A percentile compares a stretch with the other conserved stretches of the same genome.
Conservation (phyloP, 2,888 invertebrate genomes). For the Capitulum mitella region DNA sequence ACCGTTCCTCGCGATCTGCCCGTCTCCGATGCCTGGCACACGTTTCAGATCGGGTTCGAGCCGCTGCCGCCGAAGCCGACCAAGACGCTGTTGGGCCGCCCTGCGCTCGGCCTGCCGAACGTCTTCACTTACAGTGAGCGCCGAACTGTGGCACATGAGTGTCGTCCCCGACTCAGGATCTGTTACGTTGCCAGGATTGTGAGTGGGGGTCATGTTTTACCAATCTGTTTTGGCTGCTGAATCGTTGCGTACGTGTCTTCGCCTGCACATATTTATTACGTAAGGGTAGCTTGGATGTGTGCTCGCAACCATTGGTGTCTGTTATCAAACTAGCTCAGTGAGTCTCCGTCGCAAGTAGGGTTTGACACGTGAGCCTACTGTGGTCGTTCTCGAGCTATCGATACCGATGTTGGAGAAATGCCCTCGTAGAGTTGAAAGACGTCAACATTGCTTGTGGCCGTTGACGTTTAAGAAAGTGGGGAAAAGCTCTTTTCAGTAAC, state of each 20-base stretch:
- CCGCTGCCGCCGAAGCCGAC: conserved; percentile 71
- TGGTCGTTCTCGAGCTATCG: no score
- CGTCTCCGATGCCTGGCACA: no score
- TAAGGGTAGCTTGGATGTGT: not conserved
- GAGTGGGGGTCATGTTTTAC: not conserved
- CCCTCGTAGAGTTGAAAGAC: no score
- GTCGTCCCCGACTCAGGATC: not conserved
- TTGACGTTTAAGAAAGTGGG: no score
- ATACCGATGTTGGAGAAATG: no score
- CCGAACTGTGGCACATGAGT: not conserved
- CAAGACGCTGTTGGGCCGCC: conserved; percentile 68
- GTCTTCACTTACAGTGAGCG: conserved; percentile 73
- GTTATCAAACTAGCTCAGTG: no score
- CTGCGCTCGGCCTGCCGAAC: conserved; percentile 76
- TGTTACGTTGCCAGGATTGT: not conserved
- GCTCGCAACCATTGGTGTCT: not conserved
- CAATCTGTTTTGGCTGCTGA: not conserved
- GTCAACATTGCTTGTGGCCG: no score
- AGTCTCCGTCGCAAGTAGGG: no score
- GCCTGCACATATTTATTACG: not conserved
- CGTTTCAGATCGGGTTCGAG: conserved; percentile 75
- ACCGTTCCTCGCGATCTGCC: not conserved
- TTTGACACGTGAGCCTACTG: no score
- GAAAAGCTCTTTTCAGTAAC: no score
- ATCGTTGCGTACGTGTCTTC: not conserved